Conservation (phyloP, 2,113 vertebrate genomes). For the Spilogale gracilis region DNA sequence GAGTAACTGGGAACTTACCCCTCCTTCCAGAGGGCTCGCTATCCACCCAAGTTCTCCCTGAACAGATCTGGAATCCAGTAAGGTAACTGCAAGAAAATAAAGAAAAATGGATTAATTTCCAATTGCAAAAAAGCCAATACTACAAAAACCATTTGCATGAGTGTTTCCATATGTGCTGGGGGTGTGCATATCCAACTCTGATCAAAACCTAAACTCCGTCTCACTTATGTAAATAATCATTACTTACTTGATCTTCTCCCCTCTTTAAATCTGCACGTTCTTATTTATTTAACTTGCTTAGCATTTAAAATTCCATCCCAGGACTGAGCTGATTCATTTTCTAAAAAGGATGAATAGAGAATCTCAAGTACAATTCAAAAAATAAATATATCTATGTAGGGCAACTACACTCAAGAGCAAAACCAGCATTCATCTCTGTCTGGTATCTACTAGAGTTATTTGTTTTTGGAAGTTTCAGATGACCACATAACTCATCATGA, state of each 20-base stretch:
- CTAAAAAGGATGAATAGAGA: conserved; percentile 74
- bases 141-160: conserved; percentile 82
- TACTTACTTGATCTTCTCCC: conserved; percentile 63
- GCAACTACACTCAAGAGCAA: conserved; percentile 62
- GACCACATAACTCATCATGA: conserved; percentile 70
- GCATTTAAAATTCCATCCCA: conserved; percentile 81
- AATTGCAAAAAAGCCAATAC: conserved; percentile 79
- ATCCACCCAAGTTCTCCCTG: conserved; percentile 99
- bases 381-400: conserved; percentile 68
- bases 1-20: conserved; percentile 92
- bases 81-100: conserved; percentile 91
- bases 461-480: conserved; percentile 78
- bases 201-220: conserved; percentile 74
- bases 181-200: conserved; percentile 61
- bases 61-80: conserved; percentile 98
- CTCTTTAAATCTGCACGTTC: conserved; percentile 55
- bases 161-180: conserved; percentile 81
- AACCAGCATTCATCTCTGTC: conserved; percentile 70
- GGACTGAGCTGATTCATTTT: conserved; percentile 68
- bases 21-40: conserved; percentile 98
- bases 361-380: conserved; percentile 75
- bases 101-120: conserved; percentile 84
- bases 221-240: conserved; percentile 77
- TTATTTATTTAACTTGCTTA: conserved; percentile 83
- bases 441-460: conserved; percentile 65